These are phyloP conservation scores for Gymnopithys bicolor DNA, from an alignment of 2,797 vertebrate genomes.

Conservation along the genomic window DNA sequence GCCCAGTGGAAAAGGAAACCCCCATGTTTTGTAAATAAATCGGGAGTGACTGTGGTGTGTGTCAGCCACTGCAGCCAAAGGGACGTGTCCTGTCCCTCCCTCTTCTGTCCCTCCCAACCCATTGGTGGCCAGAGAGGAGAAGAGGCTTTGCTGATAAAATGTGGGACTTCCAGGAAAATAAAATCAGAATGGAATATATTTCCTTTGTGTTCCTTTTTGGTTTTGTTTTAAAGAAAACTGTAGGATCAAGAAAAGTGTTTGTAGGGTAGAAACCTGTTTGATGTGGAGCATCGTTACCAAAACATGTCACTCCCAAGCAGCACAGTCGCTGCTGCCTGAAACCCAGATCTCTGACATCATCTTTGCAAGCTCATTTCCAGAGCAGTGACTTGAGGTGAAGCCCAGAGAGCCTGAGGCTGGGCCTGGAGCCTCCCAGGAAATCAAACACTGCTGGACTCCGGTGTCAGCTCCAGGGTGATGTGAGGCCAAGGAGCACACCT, in stretches of 20 bases:
- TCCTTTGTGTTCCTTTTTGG: not conserved
- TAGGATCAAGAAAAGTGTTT: not conserved
- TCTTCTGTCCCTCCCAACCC: not conserved
- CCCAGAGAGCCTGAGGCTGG: not conserved
- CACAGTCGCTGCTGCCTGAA: not conserved
- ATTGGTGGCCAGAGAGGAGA: not conserved
- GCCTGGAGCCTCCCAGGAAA: not conserved
- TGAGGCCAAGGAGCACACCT: accelerated
- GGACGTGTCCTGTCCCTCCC: not conserved
- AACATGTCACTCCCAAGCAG: not conserved
- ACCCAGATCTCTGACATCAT: not conserved
- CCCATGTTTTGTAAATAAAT: not conserved
- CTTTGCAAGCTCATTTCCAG: accelerated
- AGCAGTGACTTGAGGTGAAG: not conserved
- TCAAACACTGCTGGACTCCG: not conserved
- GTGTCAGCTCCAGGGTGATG: not conserved
- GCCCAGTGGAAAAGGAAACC: not conserved
- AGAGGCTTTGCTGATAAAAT: not conserved
- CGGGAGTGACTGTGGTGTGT: not conserved
- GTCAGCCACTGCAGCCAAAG: not conserved
- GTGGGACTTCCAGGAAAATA: not conserved
- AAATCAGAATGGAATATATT: not conserved
- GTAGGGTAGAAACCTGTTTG: not conserved
- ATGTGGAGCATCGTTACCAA: not conserved
- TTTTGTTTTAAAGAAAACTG: not conserved